Base-by-base conservation (phyloP, 2,888 invertebrate genomes). In the Lepidochitona cinerea region DNA sequence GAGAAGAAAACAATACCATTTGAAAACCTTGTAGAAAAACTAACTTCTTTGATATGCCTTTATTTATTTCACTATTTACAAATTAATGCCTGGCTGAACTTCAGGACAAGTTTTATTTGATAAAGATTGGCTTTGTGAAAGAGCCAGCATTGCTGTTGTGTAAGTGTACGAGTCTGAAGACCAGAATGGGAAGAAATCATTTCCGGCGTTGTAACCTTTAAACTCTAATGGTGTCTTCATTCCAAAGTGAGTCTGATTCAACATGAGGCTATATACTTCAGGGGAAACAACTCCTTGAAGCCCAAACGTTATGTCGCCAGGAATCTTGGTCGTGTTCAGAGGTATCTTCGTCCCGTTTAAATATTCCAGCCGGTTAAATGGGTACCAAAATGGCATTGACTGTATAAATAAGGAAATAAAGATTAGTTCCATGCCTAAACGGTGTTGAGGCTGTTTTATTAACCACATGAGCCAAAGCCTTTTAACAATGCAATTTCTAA, bases 91-190 rank as follows among this genome's bases (percentile, higher is more conserved):
- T n/a, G n/a, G n/a, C n/a, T n/a, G n/a, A 49, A 5, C 7, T 49
- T 18, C 18, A 49, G 2, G 2, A 49, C 23, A 5, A 23, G 49
- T 64, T 23, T 23, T 26, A 26, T 64, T 64, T 32, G 64, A 26
- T 9, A 64, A 7, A 26, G 26, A 32, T 9, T 33, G 64, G 14
- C 14, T 18, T 29, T 82, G 83, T 0, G 83, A 76, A 35, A 87
- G 68, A 0, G 85, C 86, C 36, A 86, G 69, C 76, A 86, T 78
- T 0, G 81, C 78, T 0, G 81, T 83, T 5, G 83, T 80, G 70
- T 87, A 84, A 1, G 87, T 87, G 68, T 85, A 86, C 9, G 85
- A 76, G 7, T 81, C 81, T 0, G 85, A 85, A n/a, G 80, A 80
- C 86, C 85, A 87, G 67, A 85, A 84, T 0, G 85, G 86, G 72